Evolutionary conservation across 2,113 vertebrate species (phyloP), one percentile per base, ranked within the genome.

Genomic region (Leucopsar rothschildi): DNA sequence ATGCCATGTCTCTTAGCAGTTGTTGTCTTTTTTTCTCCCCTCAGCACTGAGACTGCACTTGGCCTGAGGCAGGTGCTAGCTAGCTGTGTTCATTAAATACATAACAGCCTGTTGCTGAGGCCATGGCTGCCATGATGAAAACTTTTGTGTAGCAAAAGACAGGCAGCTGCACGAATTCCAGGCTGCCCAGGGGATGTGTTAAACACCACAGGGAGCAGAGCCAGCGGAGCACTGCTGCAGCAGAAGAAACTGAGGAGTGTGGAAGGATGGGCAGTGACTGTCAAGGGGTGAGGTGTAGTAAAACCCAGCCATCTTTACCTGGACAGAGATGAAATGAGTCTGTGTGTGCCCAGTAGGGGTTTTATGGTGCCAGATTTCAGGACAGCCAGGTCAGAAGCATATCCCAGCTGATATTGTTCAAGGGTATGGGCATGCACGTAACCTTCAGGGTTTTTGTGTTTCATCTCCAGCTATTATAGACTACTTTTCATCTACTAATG

Each of bases 71-170:
- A 15, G 47, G 37, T 60, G 40, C 53, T 27, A 72, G 19, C 37
- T 69, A 45, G 11, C 37, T 35, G 13, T 53, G 37, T 65, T 88
- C 28, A 29, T 80, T 86, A 83, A 31, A 35, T 35, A n/a, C 11
- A 14, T 12, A 53, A n/a, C 0, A 0, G 11, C 53, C 65, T 86
- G 22, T 86, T 83, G 39, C 45, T 0, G 4, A 57, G 50, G 55
- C 7, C 42, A 15, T 40, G 40, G 40, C 40, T 88, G 28, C 20
- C 27, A n/a, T 53, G 55, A 50, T 64, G 50, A 77, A 81, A 91
- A 69, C 45, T 14, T 68, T 91, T 53, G 59, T 61, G 64, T 95
- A 59, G 71, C 50, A 72, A 60, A 76, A 88, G 56, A 2, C 35
- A 63, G 61, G 31, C 45, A 80, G 49, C 23, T 50, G 16, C 24